Evolutionary conservation across 2,113 vertebrate species (phyloP).

Genomic region (Thymallus thymallus): DNA sequence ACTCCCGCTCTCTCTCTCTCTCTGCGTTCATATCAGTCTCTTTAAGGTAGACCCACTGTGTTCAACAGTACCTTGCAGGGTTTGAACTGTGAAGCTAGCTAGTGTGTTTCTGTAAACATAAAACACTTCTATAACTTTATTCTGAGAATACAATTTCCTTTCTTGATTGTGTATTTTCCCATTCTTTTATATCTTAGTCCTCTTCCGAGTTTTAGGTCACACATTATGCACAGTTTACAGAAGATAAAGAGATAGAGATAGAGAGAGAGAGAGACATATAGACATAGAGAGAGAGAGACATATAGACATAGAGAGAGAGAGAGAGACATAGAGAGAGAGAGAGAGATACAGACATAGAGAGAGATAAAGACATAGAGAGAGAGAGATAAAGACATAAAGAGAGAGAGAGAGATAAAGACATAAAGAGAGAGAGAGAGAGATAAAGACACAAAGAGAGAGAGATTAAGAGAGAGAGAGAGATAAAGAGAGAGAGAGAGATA

Average conservation of each 20-base stretch:
- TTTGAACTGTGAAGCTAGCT: not conserved
- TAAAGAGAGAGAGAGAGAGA: conserved; percentile 11
- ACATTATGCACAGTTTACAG: too few relatives aligned
- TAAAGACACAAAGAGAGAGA: conserved; percentile 6
- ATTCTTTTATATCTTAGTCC: too few relatives aligned
- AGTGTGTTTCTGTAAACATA: not conserved
- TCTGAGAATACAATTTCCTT: not conserved
- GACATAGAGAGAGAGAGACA: conserved; percentile 10
- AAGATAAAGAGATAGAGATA: too few relatives aligned
- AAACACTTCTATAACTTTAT: not conserved
- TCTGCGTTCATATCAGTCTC: conserved; percentile 16
- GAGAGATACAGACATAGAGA: conserved; percentile 3
- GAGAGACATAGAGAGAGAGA: conserved; percentile 8
- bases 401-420: conserved; percentile 1
- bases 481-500: conserved; percentile 5
- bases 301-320: conserved; percentile 5
- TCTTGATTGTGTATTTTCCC: too few relatives aligned
- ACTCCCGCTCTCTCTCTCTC: not conserved
- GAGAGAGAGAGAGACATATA: conserved; percentile 3
- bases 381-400: too few relatives aligned
- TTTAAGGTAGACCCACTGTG: not conserved
- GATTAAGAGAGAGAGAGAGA: too few relatives aligned
- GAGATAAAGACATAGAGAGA: conserved; percentile 6
- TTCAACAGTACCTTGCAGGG: not conserved
- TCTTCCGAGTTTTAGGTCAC: too few relatives aligned